Base-by-base conservation (phyloP, 2,888 invertebrate genomes). In the Conus canariensis region DNA sequence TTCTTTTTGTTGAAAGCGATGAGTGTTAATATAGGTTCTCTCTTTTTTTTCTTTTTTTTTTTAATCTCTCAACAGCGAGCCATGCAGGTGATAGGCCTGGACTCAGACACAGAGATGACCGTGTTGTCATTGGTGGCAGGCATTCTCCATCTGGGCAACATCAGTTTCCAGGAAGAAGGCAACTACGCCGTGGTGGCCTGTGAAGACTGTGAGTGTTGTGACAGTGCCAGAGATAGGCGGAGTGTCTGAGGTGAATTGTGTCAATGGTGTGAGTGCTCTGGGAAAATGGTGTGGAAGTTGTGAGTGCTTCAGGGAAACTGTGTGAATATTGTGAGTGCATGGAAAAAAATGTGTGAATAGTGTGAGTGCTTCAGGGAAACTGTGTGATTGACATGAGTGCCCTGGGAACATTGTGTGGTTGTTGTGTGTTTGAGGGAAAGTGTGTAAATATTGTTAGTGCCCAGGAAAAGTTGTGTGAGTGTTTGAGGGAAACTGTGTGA, bases 91-190 rank as follows among this genome's bases (percentile, higher is more conserved):
- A 97, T 97, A 96, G 97, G 97, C 60, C 96, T 97, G 88, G 95
- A 96, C 56, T 97, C 97, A 82, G 95, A 96, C 6, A 97, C 97
- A 85, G 97, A 97, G 92, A 96, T 96, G 88, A 97, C 97, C 92
- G 97, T 97, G 59, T 95, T 97, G 80, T 96, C 96, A 92, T 94
- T 97, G 14, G 97, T 97, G 0, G 97, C 97, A 14, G 97, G 97
- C 58, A 97, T 97, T 92, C 96, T 97, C 77, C 97, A 97, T 95
- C 96, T 97, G 30, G 97, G 97, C 92, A 97, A 97, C 95, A 96
- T 97, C 91, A 94, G 96, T 59, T 97, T 97, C 95, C 94, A 95
- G 4, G 97, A 97, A 91, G 97, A 97, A 88, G 97, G 97, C 91
- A 97, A 96, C 93, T 97, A 97, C 93, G 97, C 97, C 0, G 96